Percentiles rank a stretch among this genome's conserved stretches.
Evolutionary conservation across 2,113 vertebrate species (phyloP).

Genomic region (Larimichthys crocea): DNA sequence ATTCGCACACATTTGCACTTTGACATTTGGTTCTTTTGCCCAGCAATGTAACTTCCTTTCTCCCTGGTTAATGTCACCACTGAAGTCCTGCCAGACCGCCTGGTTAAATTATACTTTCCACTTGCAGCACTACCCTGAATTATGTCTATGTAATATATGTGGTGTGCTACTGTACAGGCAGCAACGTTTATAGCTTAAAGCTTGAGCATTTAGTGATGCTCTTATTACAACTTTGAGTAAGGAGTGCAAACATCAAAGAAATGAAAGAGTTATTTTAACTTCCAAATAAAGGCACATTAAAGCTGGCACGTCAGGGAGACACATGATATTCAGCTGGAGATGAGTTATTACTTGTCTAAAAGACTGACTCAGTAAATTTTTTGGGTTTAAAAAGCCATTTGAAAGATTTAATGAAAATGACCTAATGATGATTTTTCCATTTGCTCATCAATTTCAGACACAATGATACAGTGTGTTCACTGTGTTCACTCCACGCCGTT

Average conservation of each 20-base stretch:
- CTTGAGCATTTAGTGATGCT: not conserved
- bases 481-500: not conserved
- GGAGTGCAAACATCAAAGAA: not conserved
- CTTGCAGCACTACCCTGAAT: not conserved
- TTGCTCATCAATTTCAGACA: constrained; percentile 27
- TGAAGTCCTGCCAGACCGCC: constrained; percentile 25
- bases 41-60: not conserved
- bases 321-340: not conserved
- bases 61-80: not conserved
- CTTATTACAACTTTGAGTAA: not conserved
- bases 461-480: constrained; percentile 2
- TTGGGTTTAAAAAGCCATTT: constrained; percentile 20
- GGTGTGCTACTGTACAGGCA: not conserved
- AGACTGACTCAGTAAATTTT: constrained; percentile 10
- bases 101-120: constrained; percentile 16
- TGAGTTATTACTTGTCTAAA: constrained; percentile 7
- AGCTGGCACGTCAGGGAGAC: constrained; percentile 3
- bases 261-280: not conserved
- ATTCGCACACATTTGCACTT: constrained; percentile 25
- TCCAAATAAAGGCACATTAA: not conserved
- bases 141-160: not conserved
- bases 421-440: constrained; percentile 31
- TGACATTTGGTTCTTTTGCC: constrained; percentile 10
- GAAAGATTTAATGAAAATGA: constrained; percentile 23
- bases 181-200: not conserved